Conservation (phyloP, 2,888 invertebrate species). For the Stenurella melanura region DNA sequence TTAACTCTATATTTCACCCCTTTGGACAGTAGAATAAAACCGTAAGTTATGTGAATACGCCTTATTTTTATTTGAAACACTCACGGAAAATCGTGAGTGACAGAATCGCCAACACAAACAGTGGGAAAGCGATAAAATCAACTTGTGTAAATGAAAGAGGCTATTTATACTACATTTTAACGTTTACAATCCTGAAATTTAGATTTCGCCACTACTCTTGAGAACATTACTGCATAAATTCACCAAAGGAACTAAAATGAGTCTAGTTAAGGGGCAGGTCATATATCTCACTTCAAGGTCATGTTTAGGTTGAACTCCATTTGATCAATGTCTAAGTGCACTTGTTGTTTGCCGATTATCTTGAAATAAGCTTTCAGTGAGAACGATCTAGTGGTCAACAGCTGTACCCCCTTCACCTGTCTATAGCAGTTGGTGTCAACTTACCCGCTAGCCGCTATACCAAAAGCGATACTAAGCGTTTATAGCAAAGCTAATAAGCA, state of each 20-base stretch:
- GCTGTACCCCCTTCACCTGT: constrained; percentile 29
- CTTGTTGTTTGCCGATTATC: constrained; percentile 13
- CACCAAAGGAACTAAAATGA: not conserved
- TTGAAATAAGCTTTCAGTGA: constrained; percentile 9
- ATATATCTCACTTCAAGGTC: constrained; percentile 20
- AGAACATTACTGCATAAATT: not conserved
- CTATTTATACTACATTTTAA: constrained; percentile 16
- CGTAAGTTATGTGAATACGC: constrained; percentile 2
- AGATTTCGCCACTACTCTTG: not conserved
- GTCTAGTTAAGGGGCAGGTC: not conserved
- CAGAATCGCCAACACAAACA: constrained; percentile 16
- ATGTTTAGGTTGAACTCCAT: constrained; percentile 20
- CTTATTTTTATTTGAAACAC: constrained; percentile 18
- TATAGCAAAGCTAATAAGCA: constrained; percentile 29
- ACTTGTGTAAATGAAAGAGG: constrained; percentile 21
- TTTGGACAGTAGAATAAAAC: not conserved
- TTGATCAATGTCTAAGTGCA: constrained; percentile 28
- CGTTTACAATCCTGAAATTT: constrained; percentile 10
- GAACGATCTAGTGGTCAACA: constrained; percentile 16
- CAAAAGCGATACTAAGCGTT: constrained; percentile 26
- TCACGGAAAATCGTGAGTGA: constrained; percentile 8
- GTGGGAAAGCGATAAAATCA: constrained; percentile 12
- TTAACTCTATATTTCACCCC: not conserved
- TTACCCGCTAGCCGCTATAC: constrained; percentile 15
- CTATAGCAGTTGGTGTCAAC: constrained; percentile 5